Conservation (phyloP, 2,797 vertebrate species). For the Buceros bicornis region DNA sequence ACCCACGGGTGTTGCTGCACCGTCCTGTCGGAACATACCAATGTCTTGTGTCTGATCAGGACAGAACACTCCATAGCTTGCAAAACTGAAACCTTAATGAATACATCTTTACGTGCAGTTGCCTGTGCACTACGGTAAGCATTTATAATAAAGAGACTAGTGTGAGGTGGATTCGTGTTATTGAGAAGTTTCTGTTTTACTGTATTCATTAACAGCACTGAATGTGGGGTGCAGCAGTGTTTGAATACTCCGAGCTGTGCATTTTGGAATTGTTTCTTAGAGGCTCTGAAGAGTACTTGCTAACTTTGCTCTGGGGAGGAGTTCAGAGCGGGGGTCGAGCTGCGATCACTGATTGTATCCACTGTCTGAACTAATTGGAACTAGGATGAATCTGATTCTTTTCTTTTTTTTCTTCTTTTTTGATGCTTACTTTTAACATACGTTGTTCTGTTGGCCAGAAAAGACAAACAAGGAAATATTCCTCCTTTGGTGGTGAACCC, state of each 20-base stretch:
- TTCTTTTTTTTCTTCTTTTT: neutral
- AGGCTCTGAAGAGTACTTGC: neutral
- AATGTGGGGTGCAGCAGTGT: neutral
- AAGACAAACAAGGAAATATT: neutral
- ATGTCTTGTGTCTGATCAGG: neutral
- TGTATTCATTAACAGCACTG: neutral
- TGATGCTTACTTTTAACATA: neutral
- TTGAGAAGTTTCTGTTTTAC: neutral
- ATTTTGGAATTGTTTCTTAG: neutral
- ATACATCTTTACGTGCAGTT: neutral
- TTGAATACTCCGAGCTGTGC: neutral
- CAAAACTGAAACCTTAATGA: neutral
- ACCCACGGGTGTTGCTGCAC: neutral
- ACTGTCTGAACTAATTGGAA: neutral
- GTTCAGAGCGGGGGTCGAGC: neutral
- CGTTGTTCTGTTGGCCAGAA: neutral
- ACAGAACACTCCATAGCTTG: neutral
- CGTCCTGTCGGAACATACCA: neutral
- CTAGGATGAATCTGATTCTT: neutral
- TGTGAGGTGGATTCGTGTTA: neutral
- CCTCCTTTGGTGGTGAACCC: neutral
- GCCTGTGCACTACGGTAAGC: neutral
- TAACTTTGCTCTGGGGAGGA: neutral
- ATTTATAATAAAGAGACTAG: neutral
- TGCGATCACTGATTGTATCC: neutral